These are phyloP conservation scores for Serilophus lunatus DNA, from an alignment of 2,113 vertebrate species.

Conservation along the genomic window DNA sequence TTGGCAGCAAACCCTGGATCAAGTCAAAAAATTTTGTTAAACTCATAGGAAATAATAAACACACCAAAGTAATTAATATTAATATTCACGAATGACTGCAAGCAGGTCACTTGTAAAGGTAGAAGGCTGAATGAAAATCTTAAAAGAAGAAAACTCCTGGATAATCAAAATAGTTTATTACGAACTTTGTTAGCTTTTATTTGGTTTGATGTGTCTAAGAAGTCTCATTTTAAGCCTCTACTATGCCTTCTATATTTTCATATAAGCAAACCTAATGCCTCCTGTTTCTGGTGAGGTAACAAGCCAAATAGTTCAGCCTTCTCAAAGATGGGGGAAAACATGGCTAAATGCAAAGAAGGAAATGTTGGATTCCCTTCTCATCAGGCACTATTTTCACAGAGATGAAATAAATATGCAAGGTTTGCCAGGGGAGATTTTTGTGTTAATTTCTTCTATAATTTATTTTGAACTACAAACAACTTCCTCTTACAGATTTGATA, in stretches of 20 bases:
- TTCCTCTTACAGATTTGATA: neutral
- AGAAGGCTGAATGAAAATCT: neutral
- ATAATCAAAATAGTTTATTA: too few species aligned
- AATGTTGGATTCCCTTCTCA: neutral
- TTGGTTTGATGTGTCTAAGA: too few species aligned
- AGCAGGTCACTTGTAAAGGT: neutral
- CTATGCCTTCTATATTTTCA: neutral
- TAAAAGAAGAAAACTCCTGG: neutral
- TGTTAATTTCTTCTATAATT: neutral
- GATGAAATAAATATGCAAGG: neutral
- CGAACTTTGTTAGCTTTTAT: too few species aligned
- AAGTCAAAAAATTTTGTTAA: neutral
- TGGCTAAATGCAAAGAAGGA: neutral
- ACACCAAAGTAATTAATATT: neutral
- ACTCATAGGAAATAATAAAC: neutral
- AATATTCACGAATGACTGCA: neutral
- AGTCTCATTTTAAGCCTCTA: too few species aligned
- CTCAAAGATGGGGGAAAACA: neutral
- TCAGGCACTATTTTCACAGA: neutral
- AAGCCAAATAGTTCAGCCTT: neutral
- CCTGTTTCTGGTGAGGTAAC: neutral
- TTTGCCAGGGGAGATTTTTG: neutral
- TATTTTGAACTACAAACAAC: neutral
- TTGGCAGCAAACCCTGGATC: neutral
- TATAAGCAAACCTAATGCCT: neutral